Percentiles rank a stretch among this genome's conserved stretches.
phyloP scores from a whole-genome alignment of 1,140 invertebrate genomes.

The Danaus melanippus region DNA sequence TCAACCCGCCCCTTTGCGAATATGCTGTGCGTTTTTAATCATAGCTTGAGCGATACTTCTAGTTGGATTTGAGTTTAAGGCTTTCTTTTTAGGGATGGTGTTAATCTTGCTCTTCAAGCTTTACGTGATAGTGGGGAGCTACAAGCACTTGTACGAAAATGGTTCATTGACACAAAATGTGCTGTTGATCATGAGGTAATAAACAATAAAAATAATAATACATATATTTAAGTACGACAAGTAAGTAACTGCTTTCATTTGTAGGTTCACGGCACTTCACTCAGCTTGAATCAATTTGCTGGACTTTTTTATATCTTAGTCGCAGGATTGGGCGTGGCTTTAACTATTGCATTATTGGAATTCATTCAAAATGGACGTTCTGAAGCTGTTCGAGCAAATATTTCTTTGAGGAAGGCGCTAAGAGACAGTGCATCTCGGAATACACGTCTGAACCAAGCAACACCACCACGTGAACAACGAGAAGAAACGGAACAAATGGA shows the following conservation, averaged over 20 bases:
- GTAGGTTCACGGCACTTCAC: conserved; percentile 68
- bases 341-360: conserved; percentile 92
- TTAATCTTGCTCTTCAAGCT: conserved; percentile 91
- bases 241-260: neutral
- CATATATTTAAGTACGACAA: neutral
- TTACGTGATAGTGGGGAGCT: conserved; percentile 94
- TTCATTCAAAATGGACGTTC: conserved; percentile 91
- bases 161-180: conserved; percentile 75
- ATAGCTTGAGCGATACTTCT: neutral
- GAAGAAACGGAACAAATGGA: conserved; percentile 50
- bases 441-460: conserved; percentile 70
- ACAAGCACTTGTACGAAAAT: conserved; percentile 90
- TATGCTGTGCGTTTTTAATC: too few relatives aligned
- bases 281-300: conserved; percentile 97
- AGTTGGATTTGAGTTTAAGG: conserved; percentile 3
- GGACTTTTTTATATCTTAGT: conserved; percentile 99
- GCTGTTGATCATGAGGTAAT: conserved; percentile 26
- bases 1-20: too few relatives aligned
- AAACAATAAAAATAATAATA: neutral
- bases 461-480: conserved; percentile 51
- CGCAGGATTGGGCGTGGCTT: conserved; percentile 89
- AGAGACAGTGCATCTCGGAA: conserved; percentile 77
- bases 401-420: conserved; percentile 85
- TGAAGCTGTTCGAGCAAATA: conserved; percentile 85
- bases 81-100: conserved; percentile 79